Evolutionary conservation across 1,140 invertebrate species (phyloP), one percentile per base, ranked within the genome.

Genomic region (Latrodectus geometricus): DNA sequence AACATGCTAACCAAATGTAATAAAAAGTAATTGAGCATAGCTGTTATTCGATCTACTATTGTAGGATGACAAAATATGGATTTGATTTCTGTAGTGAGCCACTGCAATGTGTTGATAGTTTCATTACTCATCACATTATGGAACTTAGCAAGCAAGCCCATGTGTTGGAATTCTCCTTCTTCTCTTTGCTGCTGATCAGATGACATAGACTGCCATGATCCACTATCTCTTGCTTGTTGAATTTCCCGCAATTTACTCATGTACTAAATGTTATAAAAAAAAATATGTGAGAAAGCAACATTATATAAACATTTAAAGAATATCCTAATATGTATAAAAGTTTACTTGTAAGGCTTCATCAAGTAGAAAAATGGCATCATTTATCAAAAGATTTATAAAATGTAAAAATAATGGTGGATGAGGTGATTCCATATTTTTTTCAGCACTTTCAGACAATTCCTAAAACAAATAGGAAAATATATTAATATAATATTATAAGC

Each of bases 21-120:
- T 9, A 99, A 91, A 90, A 99, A 97, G 92, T 99, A 98, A 92
- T 99, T 99, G 35, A 99, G 93, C 97, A 99, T 99, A 15, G 95
- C 93, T 8, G 97, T 97, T 76, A 99, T 95, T 48, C 97, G 93
- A 91, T 98, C 97, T 0, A 98, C 96, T 93, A 99, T 95, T 12
- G 96, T 96, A 11, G 94, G 93, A 91, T 98, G 96, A 89, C 95
- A 97, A 91, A 98, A 98, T 35, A 98, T 96, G 4, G 94, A 94
- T 78, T 94, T 95, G 77, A 98, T 97, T 9, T 94, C 89, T 9
- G 88, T 94, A 4, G 97, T 97, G 48, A 98, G 91, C 88, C 96
- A 94, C 88, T 95, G 95, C 2, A 99, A 92, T 9, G 96, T 95
- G 56, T 94, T 94, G 85, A 98, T 97, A 0, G 97, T 99, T 90